Percentiles rank a stretch among this genome's conserved stretches.
Evolutionary conservation across 92 coral and sea anemone species (phyloP).

Genomic region (Paragorgia papillata): DNA sequence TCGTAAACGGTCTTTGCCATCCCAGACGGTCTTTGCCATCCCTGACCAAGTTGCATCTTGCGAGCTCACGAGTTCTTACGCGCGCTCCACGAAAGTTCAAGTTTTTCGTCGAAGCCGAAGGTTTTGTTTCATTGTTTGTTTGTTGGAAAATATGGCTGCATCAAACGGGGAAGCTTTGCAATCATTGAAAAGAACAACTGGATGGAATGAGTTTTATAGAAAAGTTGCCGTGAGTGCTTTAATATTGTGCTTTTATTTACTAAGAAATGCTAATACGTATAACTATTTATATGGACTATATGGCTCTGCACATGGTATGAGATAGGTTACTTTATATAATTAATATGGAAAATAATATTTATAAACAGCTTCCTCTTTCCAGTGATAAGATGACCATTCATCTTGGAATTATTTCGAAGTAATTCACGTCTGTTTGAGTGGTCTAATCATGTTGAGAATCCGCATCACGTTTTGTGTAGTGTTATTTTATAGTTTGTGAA

Average conservation of each 20-base stretch:
- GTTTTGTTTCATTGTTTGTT: slow-evolving; percentile 15
- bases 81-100: no score
- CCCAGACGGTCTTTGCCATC: no score
- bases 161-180: slow-evolving; percentile 21
- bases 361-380: background rate
- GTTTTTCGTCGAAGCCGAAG: slow-evolving; percentile 10
- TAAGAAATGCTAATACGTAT: background rate
- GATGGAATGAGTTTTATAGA: slow-evolving; percentile 36
- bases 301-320: background rate
- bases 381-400: background rate
- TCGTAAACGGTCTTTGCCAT: no score
- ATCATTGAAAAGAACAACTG: slow-evolving; percentile 34
- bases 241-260: no score
- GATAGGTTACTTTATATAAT: background rate
- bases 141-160: slow-evolving; percentile 14
- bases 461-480: no score
- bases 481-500: background rate
- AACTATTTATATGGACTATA: background rate
- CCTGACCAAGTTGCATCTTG: no score
- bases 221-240: slow-evolving; percentile 27
- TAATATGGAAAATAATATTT: background rate
- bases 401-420: slow-evolving; percentile 5
- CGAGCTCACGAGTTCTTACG: no score
- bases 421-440: background rate
- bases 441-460: no score